phyloP scores from a whole-genome alignment of 2,113 vertebrate species.

The Heptranchias perlo region DNA sequence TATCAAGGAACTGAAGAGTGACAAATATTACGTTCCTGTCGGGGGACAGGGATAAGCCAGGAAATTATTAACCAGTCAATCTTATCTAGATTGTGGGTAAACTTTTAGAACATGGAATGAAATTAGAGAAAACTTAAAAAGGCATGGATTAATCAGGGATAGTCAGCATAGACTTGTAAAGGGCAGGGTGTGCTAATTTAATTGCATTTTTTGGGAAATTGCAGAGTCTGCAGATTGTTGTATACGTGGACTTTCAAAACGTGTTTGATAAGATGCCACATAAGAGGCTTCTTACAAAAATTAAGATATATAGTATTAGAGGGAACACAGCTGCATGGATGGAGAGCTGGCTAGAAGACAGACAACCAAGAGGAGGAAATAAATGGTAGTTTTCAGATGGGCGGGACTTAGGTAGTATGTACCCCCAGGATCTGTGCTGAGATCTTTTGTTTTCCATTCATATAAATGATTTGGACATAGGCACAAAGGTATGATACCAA shows the following conservation, averaged over 20 bases:
- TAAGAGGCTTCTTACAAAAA: neutral
- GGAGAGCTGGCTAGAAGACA: neutral
- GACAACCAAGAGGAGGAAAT: neutral
- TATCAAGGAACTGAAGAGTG: neutral
- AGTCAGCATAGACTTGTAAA: neutral
- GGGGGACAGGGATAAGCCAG: neutral
- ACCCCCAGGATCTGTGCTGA: neutral
- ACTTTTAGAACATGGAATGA: neutral
- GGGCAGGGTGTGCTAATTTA: neutral
- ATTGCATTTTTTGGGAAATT: neutral
- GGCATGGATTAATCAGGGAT: neutral
- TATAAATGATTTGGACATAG: neutral
- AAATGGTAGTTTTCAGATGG: neutral
- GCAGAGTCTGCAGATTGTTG: neutral
- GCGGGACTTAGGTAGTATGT: neutral
- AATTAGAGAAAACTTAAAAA: neutral
- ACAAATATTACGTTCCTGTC: neutral
- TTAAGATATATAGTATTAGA: neutral
- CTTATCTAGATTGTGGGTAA: neutral
- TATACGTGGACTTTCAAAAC: neutral
- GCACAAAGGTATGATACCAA: neutral
- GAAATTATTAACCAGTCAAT: neutral
- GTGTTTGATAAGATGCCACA: neutral
- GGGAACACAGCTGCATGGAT: neutral
- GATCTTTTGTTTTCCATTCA: neutral